These are phyloP conservation scores for Eulemur rubriventer DNA, from an alignment of 2,797 vertebrate species.

Conservation along the genomic window DNA sequence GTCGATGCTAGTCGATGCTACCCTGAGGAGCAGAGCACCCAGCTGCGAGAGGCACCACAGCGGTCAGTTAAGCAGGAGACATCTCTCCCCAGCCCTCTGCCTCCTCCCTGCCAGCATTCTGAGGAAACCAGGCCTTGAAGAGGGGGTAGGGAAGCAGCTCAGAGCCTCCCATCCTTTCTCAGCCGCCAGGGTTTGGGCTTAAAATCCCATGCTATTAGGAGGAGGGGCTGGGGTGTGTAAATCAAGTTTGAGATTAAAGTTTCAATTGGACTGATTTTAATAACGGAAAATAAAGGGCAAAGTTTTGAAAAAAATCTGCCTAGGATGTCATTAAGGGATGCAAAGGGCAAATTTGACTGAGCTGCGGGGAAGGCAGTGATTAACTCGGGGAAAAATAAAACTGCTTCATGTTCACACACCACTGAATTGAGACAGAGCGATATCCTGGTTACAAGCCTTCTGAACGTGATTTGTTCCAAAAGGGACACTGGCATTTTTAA, in stretches of 20 bases:
- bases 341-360: background rate
- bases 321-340: background rate
- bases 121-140: background rate
- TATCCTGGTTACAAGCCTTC: background rate
- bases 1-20: background rate
- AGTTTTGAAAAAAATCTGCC: background rate
- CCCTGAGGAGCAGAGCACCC: background rate
- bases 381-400: slow-evolving; percentile 5
- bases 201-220: background rate
- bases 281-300: background rate
- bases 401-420: background rate
- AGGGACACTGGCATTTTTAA: background rate
- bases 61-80: background rate
- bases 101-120: background rate
- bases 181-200: background rate
- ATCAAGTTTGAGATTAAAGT: background rate
- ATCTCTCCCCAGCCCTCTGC: background rate
- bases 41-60: background rate
- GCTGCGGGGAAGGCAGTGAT: background rate
- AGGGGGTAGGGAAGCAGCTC: background rate
- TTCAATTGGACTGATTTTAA: background rate
- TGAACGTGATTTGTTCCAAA: background rate
- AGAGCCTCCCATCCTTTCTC: background rate
- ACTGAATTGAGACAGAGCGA: background rate
- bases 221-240: background rate